Conservation (phyloP, 1,140 invertebrate species). For the Sitodiplosis mosellana region DNA sequence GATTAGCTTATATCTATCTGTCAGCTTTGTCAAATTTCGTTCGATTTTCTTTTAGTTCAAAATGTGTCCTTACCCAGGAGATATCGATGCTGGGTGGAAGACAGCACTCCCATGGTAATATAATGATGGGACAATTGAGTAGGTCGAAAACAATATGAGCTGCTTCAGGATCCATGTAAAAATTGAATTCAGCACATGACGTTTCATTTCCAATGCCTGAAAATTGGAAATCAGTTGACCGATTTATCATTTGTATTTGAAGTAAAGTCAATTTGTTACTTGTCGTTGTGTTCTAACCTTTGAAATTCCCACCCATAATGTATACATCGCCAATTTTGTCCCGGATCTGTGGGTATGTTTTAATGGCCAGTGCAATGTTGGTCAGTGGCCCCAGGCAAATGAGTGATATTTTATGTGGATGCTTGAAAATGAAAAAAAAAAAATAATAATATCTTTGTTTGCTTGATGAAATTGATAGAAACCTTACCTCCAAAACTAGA, state of each 20-base stretch:
- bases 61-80: background rate
- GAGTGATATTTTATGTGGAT: constrained; percentile 31
- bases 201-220: constrained; percentile 36
- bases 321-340: constrained; percentile 39
- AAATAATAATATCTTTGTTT: constrained; percentile 5
- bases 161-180: constrained; percentile 57
- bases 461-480: background rate
- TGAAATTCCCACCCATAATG: constrained; percentile 61
- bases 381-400: constrained; percentile 55
- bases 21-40: no score
- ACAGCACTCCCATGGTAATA: constrained; percentile 47
- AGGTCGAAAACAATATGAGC: constrained; percentile 37
- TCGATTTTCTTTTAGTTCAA: background rate
- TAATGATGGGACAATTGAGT: constrained; percentile 29
- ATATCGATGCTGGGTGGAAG: constrained; percentile 9
- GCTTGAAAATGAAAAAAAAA: constrained; percentile 8
- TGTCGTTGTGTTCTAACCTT: constrained; percentile 21
- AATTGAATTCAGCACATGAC: constrained; percentile 59
- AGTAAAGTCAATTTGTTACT: background rate
- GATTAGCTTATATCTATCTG: no score
- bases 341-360: constrained; percentile 42
- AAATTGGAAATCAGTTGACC: background rate
- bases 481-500: constrained; percentile 23
- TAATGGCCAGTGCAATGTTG: constrained; percentile 52
- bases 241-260: background rate